Evolutionary conservation across 2,888 invertebrate species (phyloP).

Genomic region (Sisyra terminalis): DNA sequence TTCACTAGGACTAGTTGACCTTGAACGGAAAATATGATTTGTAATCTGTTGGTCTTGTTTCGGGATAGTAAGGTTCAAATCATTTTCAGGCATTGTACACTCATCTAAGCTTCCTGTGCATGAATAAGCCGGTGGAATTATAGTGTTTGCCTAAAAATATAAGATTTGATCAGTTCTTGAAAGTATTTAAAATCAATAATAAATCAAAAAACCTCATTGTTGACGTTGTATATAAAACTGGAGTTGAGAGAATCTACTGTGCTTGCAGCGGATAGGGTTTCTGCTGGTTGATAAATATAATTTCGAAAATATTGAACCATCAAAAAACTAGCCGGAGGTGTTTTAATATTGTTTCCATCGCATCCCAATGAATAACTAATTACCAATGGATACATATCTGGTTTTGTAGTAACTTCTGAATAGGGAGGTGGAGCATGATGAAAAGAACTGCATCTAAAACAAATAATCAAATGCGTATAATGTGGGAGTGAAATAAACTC

Average conservation of each 20-base stretch:
- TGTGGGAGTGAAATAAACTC: too few species aligned
- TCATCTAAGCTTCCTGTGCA: constrained; percentile 59
- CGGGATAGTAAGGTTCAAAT: neutral
- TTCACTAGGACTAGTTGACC: constrained; percentile 14
- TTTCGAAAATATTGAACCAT: constrained; percentile 76
- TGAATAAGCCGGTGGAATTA: constrained; percentile 73
- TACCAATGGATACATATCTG: constrained; percentile 70
- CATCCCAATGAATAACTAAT: constrained; percentile 58
- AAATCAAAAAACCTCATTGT: constrained; percentile 48
- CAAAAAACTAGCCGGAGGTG: constrained; percentile 53
- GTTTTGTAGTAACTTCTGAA: constrained; percentile 75
- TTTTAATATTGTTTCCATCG: constrained; percentile 42
- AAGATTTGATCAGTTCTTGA: neutral
- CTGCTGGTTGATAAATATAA: constrained; percentile 57
- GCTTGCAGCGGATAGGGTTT: constrained; percentile 68
- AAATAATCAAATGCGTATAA: neutral
- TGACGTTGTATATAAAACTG: constrained; percentile 70
- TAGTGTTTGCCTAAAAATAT: constrained; percentile 49
- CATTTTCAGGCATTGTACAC: constrained; percentile 26
- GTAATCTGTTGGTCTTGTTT: constrained; percentile 8
- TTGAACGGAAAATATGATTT: constrained; percentile 17
- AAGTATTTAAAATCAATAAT: neutral
- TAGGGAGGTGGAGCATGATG: constrained; percentile 73
- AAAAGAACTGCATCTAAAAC: constrained; percentile 48
- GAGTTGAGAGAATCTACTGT: constrained; percentile 76